phyloP scores from a whole-genome alignment of 2,797 vertebrate species.

The Urophycis tenuis region DNA sequence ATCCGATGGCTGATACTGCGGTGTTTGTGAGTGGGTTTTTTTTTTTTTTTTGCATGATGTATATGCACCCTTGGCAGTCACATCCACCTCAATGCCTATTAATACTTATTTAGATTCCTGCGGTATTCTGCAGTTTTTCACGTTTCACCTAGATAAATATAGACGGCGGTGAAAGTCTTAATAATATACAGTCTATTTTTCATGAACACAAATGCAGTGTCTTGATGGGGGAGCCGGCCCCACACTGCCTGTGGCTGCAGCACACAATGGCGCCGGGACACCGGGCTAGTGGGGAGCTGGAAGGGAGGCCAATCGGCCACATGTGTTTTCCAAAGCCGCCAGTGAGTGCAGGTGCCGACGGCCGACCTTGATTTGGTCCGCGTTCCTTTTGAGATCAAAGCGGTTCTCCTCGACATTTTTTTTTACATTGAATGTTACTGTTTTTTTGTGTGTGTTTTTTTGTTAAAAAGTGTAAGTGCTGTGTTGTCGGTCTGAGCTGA shows the following conservation, averaged over 20 bases:
- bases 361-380: constrained; percentile 51
- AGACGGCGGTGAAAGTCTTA: constrained; percentile 48
- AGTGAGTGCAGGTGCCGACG: constrained; percentile 44
- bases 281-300: constrained; percentile 49
- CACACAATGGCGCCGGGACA: not conserved
- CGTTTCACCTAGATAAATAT: constrained; percentile 38
- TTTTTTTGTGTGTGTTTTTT: not conserved
- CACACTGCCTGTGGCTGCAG: not conserved
- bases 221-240: not conserved
- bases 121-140: constrained; percentile 48
- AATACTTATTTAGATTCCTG: constrained; percentile 59
- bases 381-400: constrained; percentile 43
- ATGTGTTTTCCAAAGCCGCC: constrained; percentile 27
- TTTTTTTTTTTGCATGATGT: constrained; percentile 48
- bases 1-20: constrained; percentile 43
- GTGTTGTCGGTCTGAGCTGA: constrained; percentile 39
- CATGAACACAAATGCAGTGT: constrained; percentile 24
- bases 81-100: constrained; percentile 46
- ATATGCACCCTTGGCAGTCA: constrained; percentile 31
- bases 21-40: constrained; percentile 14
- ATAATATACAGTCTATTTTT: constrained; percentile 58
- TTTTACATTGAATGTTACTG: constrained; percentile 35
- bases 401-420: constrained; percentile 52
- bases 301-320: constrained; percentile 32
- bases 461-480: constrained; percentile 44